These are phyloP conservation scores for Girardinus metallicus DNA, from an alignment of 2,797 vertebrate species.

Conservation along the genomic window DNA sequence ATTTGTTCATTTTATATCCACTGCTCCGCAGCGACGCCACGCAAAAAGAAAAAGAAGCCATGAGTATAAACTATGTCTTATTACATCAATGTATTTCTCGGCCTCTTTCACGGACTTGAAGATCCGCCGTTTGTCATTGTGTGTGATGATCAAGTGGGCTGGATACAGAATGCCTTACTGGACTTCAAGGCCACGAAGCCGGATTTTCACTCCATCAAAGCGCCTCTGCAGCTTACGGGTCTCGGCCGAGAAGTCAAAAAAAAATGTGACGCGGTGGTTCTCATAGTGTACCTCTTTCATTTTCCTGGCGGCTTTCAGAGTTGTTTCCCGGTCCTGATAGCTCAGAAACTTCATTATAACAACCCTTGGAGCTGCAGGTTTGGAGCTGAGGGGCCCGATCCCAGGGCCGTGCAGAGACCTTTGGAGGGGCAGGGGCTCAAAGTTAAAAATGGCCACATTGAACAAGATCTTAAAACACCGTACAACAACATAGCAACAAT, in stretches of 20 bases:
- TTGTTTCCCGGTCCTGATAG: not conserved
- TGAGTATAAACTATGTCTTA: not conserved
- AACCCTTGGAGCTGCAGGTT: not conserved
- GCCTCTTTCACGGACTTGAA: not conserved
- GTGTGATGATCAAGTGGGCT: not conserved
- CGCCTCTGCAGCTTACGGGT: not conserved
- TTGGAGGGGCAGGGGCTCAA: no score
- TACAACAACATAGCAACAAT: no score
- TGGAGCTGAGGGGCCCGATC: not conserved
- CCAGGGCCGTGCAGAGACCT: no score
- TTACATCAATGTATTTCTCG: not conserved
- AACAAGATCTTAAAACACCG: no score
- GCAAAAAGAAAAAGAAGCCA: not conserved
- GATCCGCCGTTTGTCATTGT: not conserved
- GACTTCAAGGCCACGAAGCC: not conserved
- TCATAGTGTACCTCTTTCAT: not conserved
- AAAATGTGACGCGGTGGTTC: not conserved
- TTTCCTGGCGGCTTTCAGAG: not conserved
- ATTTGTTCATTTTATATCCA: not conserved
- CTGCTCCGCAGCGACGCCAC: not conserved
- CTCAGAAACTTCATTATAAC: conserved; percentile 1
- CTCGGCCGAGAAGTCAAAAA: not conserved
- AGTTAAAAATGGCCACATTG: no score
- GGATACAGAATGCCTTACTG: not conserved
- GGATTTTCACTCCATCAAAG: not conserved